phyloP scores from a whole-genome alignment of 64 coral and sea anemone genomes.

The Stichodactyla mertensii region DNA sequence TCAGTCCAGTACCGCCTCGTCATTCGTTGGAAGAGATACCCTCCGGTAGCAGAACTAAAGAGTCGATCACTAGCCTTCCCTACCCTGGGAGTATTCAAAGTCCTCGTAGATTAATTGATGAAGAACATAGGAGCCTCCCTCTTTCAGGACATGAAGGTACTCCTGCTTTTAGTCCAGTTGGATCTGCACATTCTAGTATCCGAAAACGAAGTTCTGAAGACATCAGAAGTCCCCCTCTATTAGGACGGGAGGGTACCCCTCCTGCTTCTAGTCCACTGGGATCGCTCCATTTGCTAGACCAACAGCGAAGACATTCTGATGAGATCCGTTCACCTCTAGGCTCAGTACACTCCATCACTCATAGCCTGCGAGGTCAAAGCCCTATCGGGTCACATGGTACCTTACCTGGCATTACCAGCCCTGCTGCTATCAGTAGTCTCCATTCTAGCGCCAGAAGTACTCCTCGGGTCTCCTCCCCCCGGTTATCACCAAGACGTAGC shows the following conservation, averaged over 20 bases:
- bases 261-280: neutral
- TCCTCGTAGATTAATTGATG: neutral
- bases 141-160: neutral
- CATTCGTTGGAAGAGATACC: neutral
- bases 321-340: neutral
- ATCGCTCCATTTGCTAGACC: no score
- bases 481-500: neutral
- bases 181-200: neutral
- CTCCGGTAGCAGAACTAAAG: neutral
- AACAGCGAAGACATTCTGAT: no score
- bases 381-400: neutral
- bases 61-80: neutral
- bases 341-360: neutral
- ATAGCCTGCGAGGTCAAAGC: neutral
- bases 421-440: neutral
- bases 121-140: neutral
- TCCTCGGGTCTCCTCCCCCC: neutral
- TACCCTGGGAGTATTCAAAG: neutral
- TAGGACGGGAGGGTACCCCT: neutral
- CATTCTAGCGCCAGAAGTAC: slow-evolving; percentile 34
- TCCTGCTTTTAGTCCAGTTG: neutral
- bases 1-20: neutral
- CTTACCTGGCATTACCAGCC: neutral
- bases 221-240: neutral
- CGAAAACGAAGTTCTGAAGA: slow-evolving; percentile 2